Evolutionary conservation across 2,797 vertebrate species (phyloP).

Genomic region (Rhyacichthys aspro): DNA sequence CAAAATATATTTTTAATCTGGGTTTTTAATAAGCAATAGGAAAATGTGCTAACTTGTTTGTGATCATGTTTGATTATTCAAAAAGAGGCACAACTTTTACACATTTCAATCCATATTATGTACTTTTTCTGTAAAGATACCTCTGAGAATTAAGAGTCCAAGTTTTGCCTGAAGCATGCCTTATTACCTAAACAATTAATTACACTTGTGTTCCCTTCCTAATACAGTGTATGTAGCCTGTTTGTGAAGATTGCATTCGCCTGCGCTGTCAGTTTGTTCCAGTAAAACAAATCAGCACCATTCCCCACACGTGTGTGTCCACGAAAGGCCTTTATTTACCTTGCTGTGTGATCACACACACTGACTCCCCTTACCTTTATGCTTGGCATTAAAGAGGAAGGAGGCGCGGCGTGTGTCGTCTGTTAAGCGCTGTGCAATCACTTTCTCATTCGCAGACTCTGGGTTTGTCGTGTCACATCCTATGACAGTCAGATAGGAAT

Average conservation of each 20-base stretch:
- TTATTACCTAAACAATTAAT: constrained; percentile 56
- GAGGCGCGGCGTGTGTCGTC: constrained; percentile 75
- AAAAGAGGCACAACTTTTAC: constrained; percentile 35
- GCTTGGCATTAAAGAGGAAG: constrained; percentile 79
- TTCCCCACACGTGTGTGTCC: constrained; percentile 64
- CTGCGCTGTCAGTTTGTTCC: constrained; percentile 54
- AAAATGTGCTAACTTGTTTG: constrained; percentile 48
- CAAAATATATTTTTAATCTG: constrained; percentile 56
- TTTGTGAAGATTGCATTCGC: too few relatives aligned
- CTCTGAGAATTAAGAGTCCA: constrained; percentile 58
- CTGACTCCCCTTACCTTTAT: constrained; percentile 54
- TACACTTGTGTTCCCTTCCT: constrained; percentile 44
- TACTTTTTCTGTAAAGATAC: constrained; percentile 61
- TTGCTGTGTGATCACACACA: constrained; percentile 69
- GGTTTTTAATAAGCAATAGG: constrained; percentile 43
- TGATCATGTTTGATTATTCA: constrained; percentile 55
- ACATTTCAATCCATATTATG: constrained; percentile 51
- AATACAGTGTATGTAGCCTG: constrained; percentile 55
- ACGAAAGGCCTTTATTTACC: constrained; percentile 71
- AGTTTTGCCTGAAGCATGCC: constrained; percentile 65
- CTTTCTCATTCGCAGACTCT: constrained; percentile 82
- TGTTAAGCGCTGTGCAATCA: constrained; percentile 85
- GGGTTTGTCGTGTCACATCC: constrained; percentile 88
- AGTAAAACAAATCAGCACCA: constrained; percentile 61
- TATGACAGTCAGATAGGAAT: constrained; percentile 91